phyloP scores from a whole-genome alignment of 2,113 vertebrate genomes.

The Lampris megalopsis region DNA sequence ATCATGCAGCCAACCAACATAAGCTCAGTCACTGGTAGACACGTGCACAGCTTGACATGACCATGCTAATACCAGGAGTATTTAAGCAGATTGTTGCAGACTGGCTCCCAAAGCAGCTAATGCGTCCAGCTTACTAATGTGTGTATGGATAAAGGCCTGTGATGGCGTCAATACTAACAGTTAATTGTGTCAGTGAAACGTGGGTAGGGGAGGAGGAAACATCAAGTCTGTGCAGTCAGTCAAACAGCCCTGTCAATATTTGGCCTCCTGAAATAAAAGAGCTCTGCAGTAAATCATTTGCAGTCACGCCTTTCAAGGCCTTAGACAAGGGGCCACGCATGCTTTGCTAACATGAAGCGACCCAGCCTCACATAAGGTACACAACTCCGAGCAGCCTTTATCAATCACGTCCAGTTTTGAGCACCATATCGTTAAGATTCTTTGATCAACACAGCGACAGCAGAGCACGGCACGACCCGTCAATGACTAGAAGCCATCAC shows the following conservation, averaged over 20 bases:
- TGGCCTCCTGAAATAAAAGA: conserved; percentile 19
- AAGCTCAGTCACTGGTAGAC: conserved; percentile 8
- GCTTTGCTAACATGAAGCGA: conserved; percentile 29
- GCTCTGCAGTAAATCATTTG: not conserved
- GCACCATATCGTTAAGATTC: not conserved
- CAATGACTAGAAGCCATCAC: no score
- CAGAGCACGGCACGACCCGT: no score
- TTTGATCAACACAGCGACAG: not conserved
- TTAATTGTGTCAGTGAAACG: conserved; percentile 37
- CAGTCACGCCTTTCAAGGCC: conserved; percentile 13
- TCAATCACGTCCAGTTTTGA: not conserved
- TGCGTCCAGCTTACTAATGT: not conserved
- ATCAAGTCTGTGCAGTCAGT: conserved; percentile 13
- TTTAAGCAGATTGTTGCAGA: conserved; percentile 64
- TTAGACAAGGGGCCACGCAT: conserved; percentile 10
- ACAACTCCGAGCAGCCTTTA: conserved; percentile 4
- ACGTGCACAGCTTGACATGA: conserved; percentile 37
- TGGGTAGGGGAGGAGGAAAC: conserved; percentile 24
- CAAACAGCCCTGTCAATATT: not conserved
- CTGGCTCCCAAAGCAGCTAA: conserved; percentile 55
- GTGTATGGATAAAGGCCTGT: conserved; percentile 26
- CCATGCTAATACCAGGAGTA: conserved; percentile 25
- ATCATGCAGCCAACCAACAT: conserved; percentile 18
- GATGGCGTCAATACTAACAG: conserved; percentile 10
- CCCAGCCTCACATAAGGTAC: conserved; percentile 8